Base-by-base conservation (phyloP, 2,888 invertebrate genomes). In the Tetranychus piercei region DNA sequence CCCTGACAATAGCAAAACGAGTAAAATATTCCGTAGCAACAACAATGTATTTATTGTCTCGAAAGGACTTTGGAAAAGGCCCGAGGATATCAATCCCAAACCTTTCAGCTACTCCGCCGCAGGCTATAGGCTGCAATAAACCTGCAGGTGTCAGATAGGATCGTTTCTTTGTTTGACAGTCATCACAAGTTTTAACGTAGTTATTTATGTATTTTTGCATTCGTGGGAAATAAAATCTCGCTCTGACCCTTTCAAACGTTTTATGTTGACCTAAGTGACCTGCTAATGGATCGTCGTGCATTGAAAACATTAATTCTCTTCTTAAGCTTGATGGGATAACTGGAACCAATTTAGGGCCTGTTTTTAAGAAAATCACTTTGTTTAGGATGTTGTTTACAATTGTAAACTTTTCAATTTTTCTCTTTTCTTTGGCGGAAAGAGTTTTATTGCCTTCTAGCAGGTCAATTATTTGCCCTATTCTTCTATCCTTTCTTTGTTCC, bases 21-120 rank as follows among this genome's bases (percentile, higher is more conserved):
- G 77, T 77, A 22, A 77, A 76, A 20, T 78, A 75, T n/a, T 77
- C 77, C 22, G 73, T 77, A 0, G 76, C 73, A 6, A 78, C 77
- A 7, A 79, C 44, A 71, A 77, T 71, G 74, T 76, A 77, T 44
- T 72, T 76, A 20, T 79, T 79, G 5, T 74, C 73, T 8, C 71
- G 72, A 11, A 64, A 23, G 7, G 77, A 73, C 70, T 70, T 67
- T 1, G 76, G 76, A 18, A 78, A 74, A 72, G 74, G 74, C 6
- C 79, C 77, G 1, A 77, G 45, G 6, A 78, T 73, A 74, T 79
- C 77, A 1, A 77, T 76, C 7, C 74, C 76, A 7, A 77, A 45
- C 11, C 65, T 67, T 44, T 74, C 66, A 55, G 74, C 75, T n/a
- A 73, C 72, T 5, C n/a, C 64, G 1, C n/a, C 34, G 3, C 73